These are phyloP conservation scores for Pelosia muscerda DNA, from an alignment of 2,888 invertebrate genomes.

Conservation along the genomic window DNA sequence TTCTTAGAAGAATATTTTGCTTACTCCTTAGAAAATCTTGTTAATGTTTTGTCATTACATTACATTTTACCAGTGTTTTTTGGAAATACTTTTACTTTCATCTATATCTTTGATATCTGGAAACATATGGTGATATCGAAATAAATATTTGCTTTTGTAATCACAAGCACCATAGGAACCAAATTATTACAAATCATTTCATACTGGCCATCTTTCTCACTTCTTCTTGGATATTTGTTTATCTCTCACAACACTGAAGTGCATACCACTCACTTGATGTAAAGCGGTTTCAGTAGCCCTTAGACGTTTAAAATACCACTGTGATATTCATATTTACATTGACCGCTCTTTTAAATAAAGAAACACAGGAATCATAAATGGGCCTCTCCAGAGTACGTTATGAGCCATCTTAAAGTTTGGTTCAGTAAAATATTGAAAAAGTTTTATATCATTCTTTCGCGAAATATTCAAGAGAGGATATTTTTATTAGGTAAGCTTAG, in stretches of 20 bases:
- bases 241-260: too few relatives aligned
- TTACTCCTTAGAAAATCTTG: neutral
- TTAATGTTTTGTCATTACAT: neutral
- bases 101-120: neutral
- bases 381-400: neutral
- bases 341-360: neutral
- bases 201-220: neutral
- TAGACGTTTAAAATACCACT: too few relatives aligned
- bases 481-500: conserved; percentile 32
- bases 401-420: conserved; percentile 7
- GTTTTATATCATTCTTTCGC: conserved; percentile 37
- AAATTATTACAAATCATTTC: neutral
- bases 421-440: conserved; percentile 45
- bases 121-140: neutral
- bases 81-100: neutral
- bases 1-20: conserved; percentile 26
- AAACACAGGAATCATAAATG: neutral
- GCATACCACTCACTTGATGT: too few relatives aligned
- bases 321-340: too few relatives aligned
- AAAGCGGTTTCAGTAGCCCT: too few relatives aligned
- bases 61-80: neutral
- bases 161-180: neutral
- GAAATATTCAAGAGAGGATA: conserved; percentile 16
- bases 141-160: neutral
- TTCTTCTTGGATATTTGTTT: neutral